Evolutionary conservation across 2,113 vertebrate genomes (phyloP), one percentile per base, ranked within the genome.

Genomic region (Chionodraco myersi): DNA sequence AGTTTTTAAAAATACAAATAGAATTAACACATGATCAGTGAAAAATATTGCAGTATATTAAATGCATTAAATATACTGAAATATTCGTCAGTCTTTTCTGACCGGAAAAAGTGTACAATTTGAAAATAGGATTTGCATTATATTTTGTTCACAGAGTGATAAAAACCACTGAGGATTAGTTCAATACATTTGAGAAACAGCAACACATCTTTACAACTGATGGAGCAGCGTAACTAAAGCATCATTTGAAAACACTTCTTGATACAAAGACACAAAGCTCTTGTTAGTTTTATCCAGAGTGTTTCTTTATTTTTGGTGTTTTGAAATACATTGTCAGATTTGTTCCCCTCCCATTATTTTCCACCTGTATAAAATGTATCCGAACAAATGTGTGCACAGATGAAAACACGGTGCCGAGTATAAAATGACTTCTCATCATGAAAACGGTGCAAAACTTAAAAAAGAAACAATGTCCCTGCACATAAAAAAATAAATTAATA

Each of bases 401-500:
- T 90, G 83, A 88, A 88, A 93, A 88, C 79, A 74, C 66, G 66
- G 87, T 92, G 90, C 87, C 75, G 60, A 84, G 85, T 92, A 92
- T 86, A 92, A 93, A 92, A 91, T 84, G 67, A 92, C 63, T 85
- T 89, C 77, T 86, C 77, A 90, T 88, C 75, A 86, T 86, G 69
- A 90, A 90, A 91, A 89, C 51, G 87, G 87, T 92, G 91, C 88
- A 92, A 92, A 94, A 91, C 69, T 72, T 87, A 75, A 79, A 87
- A 86, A 84, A 86, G 88, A 47, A 88, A 91, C 84, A 89, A 91
- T 88, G 85, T 94, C 92, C 93, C 93, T 93, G 93, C 92, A 92
- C 91, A 92, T 94, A 94, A 86, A 94, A 94, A 94, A 94, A 94
- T 94, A 94, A 94, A 94, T 94, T 92, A 93, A 93, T 92, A 93